Evolutionary conservation across 2,888 invertebrate species (phyloP), one percentile per base, ranked within the genome.

Genomic region (Crepidodera aurea): DNA sequence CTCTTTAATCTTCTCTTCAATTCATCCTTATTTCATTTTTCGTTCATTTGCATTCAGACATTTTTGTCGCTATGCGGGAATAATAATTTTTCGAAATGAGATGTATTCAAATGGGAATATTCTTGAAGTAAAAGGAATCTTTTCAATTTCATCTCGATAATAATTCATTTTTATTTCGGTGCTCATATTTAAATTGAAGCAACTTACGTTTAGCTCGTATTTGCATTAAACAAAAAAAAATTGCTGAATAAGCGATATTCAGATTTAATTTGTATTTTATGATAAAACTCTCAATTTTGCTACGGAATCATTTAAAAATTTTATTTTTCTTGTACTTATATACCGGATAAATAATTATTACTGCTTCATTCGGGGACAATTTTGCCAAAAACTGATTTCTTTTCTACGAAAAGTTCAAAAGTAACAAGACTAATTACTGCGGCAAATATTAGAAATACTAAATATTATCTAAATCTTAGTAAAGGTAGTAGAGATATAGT

Each of bases 1-100:
- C 46, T 62, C 55, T 67, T 67, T 67, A 67, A 67, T 67, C 65
- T 55, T 50, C 67, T 62, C 58, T 62, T 50, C 58, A 58, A 62
- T 67, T 60, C 57, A 60, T 56, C 37, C 67, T 56, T 53, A 56
- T 65, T 65, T 67, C 62, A 65, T 60, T 62, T 65, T 60, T 61
- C 54, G 55, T 62, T 55, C 60, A 63, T 65, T 60, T 65, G 55
- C 50, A 62, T 62, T 65, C 64, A 60, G 54, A 54, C 12, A 59
- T 48, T 57, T 58, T 46, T 53, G 51, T 57, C 55, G 44, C 42
- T 42, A 39, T 60, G 44, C 55, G 39, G 39, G 57, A 57, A 57
- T 57, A 48, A 57, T 57, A 48, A 57, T 57, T 57, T 56, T 56
- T 50, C 10, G 44, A 56, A 56, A 61, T 51, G 61, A 56, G 61